Base-by-base conservation (phyloP, 1,140 invertebrate genomes). In the Ceratina australensis region DNA sequence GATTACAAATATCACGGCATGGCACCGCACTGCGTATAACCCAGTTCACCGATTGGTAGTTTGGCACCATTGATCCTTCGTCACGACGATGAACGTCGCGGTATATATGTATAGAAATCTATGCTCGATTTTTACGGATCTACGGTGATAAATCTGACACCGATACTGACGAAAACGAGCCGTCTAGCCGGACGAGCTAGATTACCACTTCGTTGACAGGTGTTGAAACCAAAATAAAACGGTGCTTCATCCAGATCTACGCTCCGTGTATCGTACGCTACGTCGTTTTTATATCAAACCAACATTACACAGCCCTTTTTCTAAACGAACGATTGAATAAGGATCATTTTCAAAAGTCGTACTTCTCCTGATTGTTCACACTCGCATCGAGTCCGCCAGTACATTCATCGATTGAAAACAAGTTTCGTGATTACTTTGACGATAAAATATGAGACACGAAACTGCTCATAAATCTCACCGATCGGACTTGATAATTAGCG, bases 11-110 rank as follows among this genome's bases (percentile, higher is more conserved):
- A 74, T 76, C 72, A 72, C n/a, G 3, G 49, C 24, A 18, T 33
- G 57, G 64, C 57, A 50, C 28, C 72, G 78, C 78, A 76, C 8
- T 79, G 72, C 78, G 78, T 76, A 79, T 50, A 76, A 69, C 72
- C 68, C 61, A 61, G 72, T 72, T 67, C 69, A 57, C 68, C 33
- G 60, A 78, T 78, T 72, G 69, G 76, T 72, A 72, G 76, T 22
- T 72, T 20, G 22, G 49, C 33, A 16, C 59, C 50, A 56, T 72
- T 65, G 64, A 79, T 79, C 77, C 72, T 60, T 79, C 60, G 42
- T 50, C 20, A 33, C 61, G 61, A 61, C 69, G 67, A 67, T 78
- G 24, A 61, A 28, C 54, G 47, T 10, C 13, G 59, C 15, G 33
- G 5, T 42, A 42, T 28, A 56, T 28, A 57, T 71, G 50, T 26